Percentiles rank a stretch among this genome's conserved stretches.
phyloP scores from a whole-genome alignment of 2,113 vertebrate genomes.

The Isurus oxyrinchus region DNA sequence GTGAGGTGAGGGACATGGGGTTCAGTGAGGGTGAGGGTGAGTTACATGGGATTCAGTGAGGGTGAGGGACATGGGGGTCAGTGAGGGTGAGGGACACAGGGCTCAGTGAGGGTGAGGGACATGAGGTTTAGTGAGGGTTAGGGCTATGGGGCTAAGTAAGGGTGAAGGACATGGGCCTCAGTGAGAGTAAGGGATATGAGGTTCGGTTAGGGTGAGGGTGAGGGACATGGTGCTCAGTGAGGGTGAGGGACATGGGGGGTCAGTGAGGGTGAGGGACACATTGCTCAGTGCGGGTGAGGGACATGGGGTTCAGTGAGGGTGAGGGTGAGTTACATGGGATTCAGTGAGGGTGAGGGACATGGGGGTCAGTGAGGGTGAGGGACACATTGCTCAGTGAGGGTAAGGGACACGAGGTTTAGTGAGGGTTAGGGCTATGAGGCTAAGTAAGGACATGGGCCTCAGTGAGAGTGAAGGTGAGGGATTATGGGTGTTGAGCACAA shows the following conservation, averaged over 20 bases:
- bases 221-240: neutral
- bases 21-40: no score
- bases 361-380: no score
- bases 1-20: no score
- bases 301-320: neutral
- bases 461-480: neutral
- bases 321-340: no score
- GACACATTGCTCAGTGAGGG: neutral
- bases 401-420: neutral
- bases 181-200: neutral
- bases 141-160: no score
- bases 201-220: neutral
- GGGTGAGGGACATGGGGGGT: no score
- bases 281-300: neutral
- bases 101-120: neutral
- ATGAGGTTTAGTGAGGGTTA: no score
- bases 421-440: no score
- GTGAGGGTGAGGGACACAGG: neutral
- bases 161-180: neutral
- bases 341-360: no score
- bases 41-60: no score
- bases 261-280: no score
- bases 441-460: neutral
- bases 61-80: neutral
- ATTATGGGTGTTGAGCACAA: neutral